Percentiles rank a stretch among this genome's conserved stretches.
Conservation (phyloP, 2,888 invertebrate genomes). For the Drosophila melanosoma region DNA sequence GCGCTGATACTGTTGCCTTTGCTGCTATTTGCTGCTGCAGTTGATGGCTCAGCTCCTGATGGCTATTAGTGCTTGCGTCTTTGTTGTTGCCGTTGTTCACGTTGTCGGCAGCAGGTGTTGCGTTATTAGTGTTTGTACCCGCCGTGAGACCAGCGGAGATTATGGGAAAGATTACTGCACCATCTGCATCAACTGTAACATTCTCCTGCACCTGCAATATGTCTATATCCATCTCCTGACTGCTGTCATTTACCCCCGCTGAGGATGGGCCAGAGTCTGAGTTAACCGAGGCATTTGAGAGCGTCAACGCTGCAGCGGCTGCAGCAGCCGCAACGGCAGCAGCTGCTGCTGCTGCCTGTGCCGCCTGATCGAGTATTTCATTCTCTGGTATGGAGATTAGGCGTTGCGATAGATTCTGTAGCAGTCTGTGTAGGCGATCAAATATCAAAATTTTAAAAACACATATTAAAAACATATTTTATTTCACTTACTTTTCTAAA, state of each 20-base stretch:
- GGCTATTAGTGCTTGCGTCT: conserved; percentile 38
- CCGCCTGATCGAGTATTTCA: conserved; percentile 86
- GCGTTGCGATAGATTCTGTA: conserved; percentile 87
- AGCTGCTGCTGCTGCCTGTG: conserved; percentile 83
- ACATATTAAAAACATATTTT: background rate
- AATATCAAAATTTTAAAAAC: background rate
- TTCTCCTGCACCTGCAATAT: conserved; percentile 86
- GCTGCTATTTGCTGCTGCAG: conserved; percentile 35
- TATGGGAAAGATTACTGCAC: conserved; percentile 81
- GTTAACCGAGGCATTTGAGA: conserved; percentile 69
- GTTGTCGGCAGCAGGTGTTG: conserved; percentile 35
- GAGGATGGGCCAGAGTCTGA: conserved; percentile 67
- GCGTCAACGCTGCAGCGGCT: conserved; percentile 76
- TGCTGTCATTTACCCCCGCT: conserved; percentile 78
- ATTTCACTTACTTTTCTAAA: conserved; percentile 87
- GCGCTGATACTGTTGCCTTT: conserved; percentile 20
- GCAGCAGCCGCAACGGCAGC: conserved; percentile 81
- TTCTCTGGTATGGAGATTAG: conserved; percentile 86
- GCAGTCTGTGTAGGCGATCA: conserved; percentile 84
- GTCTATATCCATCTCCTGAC: conserved; percentile 87
- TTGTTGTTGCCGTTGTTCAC: conserved; percentile 54
- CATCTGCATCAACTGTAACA: conserved; percentile 84
- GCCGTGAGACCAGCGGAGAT: conserved; percentile 42
- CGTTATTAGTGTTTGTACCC: conserved; percentile 46
- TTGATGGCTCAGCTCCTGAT: conserved; percentile 43